Conservation (phyloP, 92 coral and sea anemone species). For the Siderastrea siderea region DNA sequence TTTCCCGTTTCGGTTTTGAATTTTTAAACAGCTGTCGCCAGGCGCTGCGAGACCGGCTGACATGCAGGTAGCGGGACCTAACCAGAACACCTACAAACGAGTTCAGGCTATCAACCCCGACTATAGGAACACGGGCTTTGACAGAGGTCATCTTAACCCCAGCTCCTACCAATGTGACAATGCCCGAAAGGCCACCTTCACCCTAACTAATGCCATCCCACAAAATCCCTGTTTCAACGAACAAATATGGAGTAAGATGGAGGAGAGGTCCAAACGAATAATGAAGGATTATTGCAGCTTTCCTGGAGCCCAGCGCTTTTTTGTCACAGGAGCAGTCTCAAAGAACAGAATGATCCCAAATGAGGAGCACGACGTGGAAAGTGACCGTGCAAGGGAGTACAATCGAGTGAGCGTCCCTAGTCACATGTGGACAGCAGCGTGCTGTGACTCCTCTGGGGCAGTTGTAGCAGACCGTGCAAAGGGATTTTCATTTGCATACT, state of each 20-base stretch:
- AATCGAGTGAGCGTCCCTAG: slow-evolving; percentile 62
- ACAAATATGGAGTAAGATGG: slow-evolving; percentile 34
- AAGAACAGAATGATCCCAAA: slow-evolving; percentile 29
- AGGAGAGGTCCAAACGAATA: not conserved
- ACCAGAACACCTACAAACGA: not conserved
- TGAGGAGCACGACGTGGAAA: slow-evolving; percentile 38
- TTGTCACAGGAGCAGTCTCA: slow-evolving; percentile 44
- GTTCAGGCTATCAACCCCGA: slow-evolving; percentile 41
- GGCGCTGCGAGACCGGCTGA: not conserved
- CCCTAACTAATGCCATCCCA: slow-evolving; percentile 56
- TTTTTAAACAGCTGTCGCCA: not conserved
- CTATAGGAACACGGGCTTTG: slow-evolving; percentile 40
- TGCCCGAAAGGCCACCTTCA: slow-evolving; percentile 32
- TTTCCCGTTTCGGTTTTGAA: not conserved
- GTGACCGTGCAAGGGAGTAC: slow-evolving; percentile 32
- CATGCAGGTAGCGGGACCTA: not conserved
- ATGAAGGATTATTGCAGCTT: slow-evolving; percentile 20
- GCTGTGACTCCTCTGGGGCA: slow-evolving; percentile 37
- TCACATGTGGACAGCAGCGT: slow-evolving; percentile 64
- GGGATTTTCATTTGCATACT: slow-evolving; percentile 57
- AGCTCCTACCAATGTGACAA: slow-evolving; percentile 45
- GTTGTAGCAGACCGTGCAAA: not conserved
- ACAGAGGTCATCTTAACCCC: slow-evolving; percentile 67
- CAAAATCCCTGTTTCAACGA: slow-evolving; percentile 60
- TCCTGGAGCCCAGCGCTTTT: slow-evolving; percentile 40